Evolutionary conservation across 2,113 vertebrate genomes (phyloP), one percentile per base, ranked within the genome.

Genomic region (Gymnogyps californianus): DNA sequence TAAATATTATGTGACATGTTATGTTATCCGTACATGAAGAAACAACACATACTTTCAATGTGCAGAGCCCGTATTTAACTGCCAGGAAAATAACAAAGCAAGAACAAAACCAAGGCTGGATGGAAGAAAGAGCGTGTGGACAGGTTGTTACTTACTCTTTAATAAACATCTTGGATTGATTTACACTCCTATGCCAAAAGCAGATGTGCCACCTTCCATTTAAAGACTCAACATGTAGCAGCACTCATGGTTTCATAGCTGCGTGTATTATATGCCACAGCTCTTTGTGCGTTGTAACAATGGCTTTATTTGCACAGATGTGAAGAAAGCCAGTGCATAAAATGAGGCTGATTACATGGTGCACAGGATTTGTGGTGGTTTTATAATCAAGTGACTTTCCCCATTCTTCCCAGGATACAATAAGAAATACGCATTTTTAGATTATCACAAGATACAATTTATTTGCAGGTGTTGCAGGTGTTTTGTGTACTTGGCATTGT

Each of bases 81-180:
- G 83, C 84, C 95, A 89, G 61, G 62, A 92, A 92, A 87, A 95
- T 69, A 90, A 96, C 80, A 86, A 90, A 95, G 72, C 36, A 44
- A 90, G 87, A 94, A 76, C 61, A 83, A 81, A 94, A 58, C 1
- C 72, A 82, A 57, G 40, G 44, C 89, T 92, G 77, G 69, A 62
- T 87, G 83, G 69, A 84, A 49, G 64, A 95, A 84, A 87, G 77
- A 87, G 49, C 1, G 0, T 8, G 65, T 75, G 77, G 83, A 91
- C 72, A 89, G 77, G 80, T 92, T 57, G 26, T 95, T 95, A 94
- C 52, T 87, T 86, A 88, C 79, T 36, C 71, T 83, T 90, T 94
- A 93, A 87, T 86, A 93, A 94, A 83, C 94, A 89, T 93, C 87
- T 96, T 96, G 95, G 67, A 91, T 91, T 92, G 77, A 94, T 97